Base-by-base conservation (phyloP, 1,140 invertebrate genomes). In the Bombus sibiricus region DNA sequence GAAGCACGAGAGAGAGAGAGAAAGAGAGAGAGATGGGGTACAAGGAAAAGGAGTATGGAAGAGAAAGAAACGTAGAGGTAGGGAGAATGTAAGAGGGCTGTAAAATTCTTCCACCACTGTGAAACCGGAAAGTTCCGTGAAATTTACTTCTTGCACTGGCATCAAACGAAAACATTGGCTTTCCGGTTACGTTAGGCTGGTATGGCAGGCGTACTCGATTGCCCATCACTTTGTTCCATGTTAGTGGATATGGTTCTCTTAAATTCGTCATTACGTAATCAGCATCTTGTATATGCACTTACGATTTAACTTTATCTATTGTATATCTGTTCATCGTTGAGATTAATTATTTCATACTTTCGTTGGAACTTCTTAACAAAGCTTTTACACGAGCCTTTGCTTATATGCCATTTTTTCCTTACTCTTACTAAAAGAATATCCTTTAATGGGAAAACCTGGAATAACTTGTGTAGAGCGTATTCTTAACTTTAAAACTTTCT, bases 51-150 rank as follows among this genome's bases (percentile, higher is more conserved):
- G 74, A 79, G 66, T 68, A 75, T 76, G 82, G 78, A 83, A 78
- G 79, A 62, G 59, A 83, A 80, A 64, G 62, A 66, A 75, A 83
- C 79, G 82, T 37, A 57, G 59, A 64, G 37, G 83, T 47, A 87
- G 68, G 83, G 74, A 66, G 83, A 84, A 73, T 37, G 84, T 84
- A 87, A 90, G 86, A 86, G 86, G 84, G 92, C 73, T 92, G 91
- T 94, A 93, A 94, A 94, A 93, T 92, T 90, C 91, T 84, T 87
- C 86, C 78, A 85, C 87, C 86, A 53, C 88, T 86, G 88, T 87
- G 86, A 91, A 93, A 91, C 87, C 88, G 86, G 89, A 92, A 91
- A 94, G 92, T 93, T 93, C 89, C 89, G 86, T 85, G 79, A 90
- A 93, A 94, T 94, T 93, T 92, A 92, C 89, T 93, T 88, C 86